A percentile compares a stretch with the other conserved stretches of the same genome.
Evolutionary conservation across 2,797 vertebrate genomes (phyloP).

Genomic region (Galaxias olidus): DNA sequence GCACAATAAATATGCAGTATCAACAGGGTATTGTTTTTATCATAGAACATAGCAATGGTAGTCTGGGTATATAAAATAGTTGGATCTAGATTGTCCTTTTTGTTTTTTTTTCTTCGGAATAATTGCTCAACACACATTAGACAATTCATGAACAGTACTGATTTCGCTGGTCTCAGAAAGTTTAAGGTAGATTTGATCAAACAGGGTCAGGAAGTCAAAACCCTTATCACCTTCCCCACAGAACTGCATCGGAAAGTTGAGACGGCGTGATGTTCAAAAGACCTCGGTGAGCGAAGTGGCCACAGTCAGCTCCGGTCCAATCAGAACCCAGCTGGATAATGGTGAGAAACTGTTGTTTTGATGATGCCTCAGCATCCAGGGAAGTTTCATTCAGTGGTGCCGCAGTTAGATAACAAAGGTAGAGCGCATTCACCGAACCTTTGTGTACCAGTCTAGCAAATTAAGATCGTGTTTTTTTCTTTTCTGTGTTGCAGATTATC

Average conservation of each 20-base stretch:
- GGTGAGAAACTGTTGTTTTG: constrained; percentile 44
- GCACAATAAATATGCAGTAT: too few species aligned
- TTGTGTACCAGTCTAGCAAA: too few species aligned
- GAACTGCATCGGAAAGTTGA: constrained; percentile 52
- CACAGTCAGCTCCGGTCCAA: constrained; percentile 64
- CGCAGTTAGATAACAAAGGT: constrained; percentile 4
- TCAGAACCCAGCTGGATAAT: constrained; percentile 42
- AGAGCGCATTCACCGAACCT: background rate
- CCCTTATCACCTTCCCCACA: constrained; percentile 20
- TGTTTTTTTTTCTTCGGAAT: too few species aligned
- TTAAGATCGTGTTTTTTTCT: background rate
- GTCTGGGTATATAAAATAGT: too few species aligned
- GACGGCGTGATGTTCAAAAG: constrained; percentile 36
- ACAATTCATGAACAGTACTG: too few species aligned
- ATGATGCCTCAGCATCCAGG: constrained; percentile 5
- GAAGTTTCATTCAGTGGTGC: background rate
- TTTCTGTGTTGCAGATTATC: constrained; percentile 16
- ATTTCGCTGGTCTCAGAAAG: background rate
- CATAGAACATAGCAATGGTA: too few species aligned
- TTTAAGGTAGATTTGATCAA: background rate
- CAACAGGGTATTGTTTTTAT: too few species aligned
- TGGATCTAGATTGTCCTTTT: too few species aligned
- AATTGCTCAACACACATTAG: too few species aligned
- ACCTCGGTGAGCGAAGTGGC: constrained; percentile 63
- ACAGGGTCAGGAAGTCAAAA: background rate